These are phyloP conservation scores for Deilephila porcellus DNA, from an alignment of 2,888 invertebrate genomes.

Conservation along the genomic window DNA sequence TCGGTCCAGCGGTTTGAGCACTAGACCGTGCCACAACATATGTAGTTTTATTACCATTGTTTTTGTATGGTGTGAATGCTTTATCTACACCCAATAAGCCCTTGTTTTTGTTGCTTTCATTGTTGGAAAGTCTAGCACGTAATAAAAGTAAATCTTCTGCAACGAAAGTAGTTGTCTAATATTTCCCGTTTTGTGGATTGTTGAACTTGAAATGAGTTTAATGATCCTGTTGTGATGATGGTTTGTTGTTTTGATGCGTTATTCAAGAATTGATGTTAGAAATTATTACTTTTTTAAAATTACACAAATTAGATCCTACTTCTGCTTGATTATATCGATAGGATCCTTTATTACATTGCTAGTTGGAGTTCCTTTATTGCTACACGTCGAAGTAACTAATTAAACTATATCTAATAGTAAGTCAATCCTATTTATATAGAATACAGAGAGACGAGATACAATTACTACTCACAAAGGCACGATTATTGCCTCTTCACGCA, in stretches of 20 bases:
- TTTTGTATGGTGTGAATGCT: neutral
- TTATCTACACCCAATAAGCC: constrained; percentile 15
- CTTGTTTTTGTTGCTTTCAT: neutral
- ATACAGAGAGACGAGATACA: no score
- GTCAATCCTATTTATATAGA: no score
- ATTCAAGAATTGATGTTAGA: no score
- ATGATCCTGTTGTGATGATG: neutral
- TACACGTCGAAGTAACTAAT: no score
- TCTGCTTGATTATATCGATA: no score
- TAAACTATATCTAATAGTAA: no score
- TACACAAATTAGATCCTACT: no score
- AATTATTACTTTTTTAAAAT: no score
- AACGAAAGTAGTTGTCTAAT: constrained; percentile 6
- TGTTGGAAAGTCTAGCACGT: neutral
- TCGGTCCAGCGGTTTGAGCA: constrained; percentile 14
- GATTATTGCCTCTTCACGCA: no score
- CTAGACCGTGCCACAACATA: constrained; percentile 11
- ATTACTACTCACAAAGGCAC: no score
- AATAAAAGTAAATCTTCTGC: neutral
- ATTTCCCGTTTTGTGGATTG: neutral
- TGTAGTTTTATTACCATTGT: constrained; percentile 1
- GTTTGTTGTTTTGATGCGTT: neutral
- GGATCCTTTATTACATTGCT: no score
- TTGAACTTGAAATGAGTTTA: neutral
- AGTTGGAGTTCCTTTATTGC: no score